Evolutionary conservation across 1,140 invertebrate genomes (phyloP).

Genomic region (Scaptomyza pallida): DNA sequence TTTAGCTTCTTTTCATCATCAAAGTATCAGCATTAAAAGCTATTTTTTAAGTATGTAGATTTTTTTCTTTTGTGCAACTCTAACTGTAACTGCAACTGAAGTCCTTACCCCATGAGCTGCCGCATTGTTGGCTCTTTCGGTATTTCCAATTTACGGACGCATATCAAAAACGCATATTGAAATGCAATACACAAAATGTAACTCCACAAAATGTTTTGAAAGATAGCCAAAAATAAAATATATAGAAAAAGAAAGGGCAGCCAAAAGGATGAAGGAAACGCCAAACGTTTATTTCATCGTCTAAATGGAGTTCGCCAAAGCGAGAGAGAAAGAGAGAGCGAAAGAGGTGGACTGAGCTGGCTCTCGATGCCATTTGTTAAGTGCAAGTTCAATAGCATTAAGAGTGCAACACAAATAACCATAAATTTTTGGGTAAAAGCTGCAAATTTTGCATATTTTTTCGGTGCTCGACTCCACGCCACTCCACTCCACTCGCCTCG

Average conservation of each 20-base stretch:
- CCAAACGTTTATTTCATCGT: constrained; percentile 72
- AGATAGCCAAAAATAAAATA: constrained; percentile 55
- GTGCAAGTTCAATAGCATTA: constrained; percentile 82
- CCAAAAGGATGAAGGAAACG: constrained; percentile 17
- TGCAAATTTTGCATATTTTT: constrained; percentile 81
- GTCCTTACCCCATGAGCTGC: not conserved
- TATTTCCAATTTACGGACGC: constrained; percentile 53
- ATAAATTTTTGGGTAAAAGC: constrained; percentile 74
- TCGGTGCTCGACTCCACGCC: constrained; percentile 19
- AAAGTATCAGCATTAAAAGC: constrained; percentile 1
- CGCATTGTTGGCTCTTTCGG: constrained; percentile 34
- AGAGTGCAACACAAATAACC: constrained; percentile 81
- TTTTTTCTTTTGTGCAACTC: not conserved
- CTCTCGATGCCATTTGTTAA: constrained; percentile 74
- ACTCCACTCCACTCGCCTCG: constrained; percentile 8
- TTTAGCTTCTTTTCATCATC: not conserved
- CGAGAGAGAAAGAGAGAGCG: not conserved
- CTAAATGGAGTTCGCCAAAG: constrained; percentile 64
- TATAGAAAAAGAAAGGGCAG: constrained; percentile 4
- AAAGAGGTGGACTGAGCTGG: constrained; percentile 5
- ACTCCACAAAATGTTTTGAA: constrained; percentile 75
- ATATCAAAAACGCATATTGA: constrained; percentile 72
- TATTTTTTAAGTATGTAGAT: not conserved
- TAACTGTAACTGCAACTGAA: constrained; percentile 11
- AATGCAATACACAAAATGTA: constrained; percentile 77